Evolutionary conservation across 2,113 vertebrate genomes (phyloP), one percentile per base, ranked within the genome.

Genomic region (Gymnobelideus leadbeateri): DNA sequence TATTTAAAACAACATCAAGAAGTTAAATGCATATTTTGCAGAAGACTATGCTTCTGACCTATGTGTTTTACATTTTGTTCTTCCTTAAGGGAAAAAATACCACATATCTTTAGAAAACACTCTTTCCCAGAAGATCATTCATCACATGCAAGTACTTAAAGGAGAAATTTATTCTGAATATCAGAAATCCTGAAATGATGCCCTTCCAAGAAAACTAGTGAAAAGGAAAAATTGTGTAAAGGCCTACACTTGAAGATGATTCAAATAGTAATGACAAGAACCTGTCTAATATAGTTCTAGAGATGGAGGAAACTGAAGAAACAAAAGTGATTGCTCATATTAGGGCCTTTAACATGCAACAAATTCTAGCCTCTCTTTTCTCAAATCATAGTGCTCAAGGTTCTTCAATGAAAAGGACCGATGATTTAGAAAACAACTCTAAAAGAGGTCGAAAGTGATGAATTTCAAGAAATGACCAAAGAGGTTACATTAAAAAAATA

Each of bases 1-100:
- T 91, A 89, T 53, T 89, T 54, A n/a, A 94, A 31, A 96, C 47
- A 94, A 24, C n/a, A 47, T 14, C 61, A 91, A 93, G 31, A 8
- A 47, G 7, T 54, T 25, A n/a, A 68, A 51, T 43, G 7, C 16
- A 84, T 9, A 0, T 91, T 57, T 91, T 94, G 91, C 90, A 2
- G 46, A 96, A 92, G n/a, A 55, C 24, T 91, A 10, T 51, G n/a
- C 5, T 23, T n/a, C 37, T n/a, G 16, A 43, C 19, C n/a, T 21
- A 21, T 77, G 37, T 77, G 16, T 31, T 68, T 68, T 43, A 77
- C 16, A 77, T 61, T 91, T 28, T 91, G 46, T 51, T 47, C 23
- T 92, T 93, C 14, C 8, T 91, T 31, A 68, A 19, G 37, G 25
- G 31, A 12, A 94, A 84, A 14, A 89, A 95, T n/a, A 91, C 37